Evolutionary conservation across 1,140 invertebrate species (phyloP), one percentile per base, ranked within the genome.

Genomic region (Hyles vespertilio): DNA sequence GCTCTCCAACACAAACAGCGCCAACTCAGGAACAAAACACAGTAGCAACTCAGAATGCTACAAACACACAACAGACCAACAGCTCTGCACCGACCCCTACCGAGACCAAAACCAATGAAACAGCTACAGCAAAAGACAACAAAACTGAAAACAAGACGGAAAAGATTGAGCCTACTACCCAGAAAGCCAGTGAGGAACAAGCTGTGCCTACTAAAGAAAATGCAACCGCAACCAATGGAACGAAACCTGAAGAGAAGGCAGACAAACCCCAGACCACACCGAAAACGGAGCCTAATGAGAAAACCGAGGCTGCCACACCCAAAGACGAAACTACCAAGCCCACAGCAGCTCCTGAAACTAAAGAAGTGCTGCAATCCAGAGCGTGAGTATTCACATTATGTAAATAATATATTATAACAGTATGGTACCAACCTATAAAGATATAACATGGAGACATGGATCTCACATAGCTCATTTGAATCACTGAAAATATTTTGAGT

Each of bases 361-460:
- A 22, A 22, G 22, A 22, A 22, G 22, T 68, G 43, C 59, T 76
- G 9, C 68, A 77, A 59, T 64, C 74, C 11, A 69, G 74, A 77
- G 74, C 74, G 79, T 81, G 60, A 70, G 74, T 63, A 48, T 55
- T 9, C n/a, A 2, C 44, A 7, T 22, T 22, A 22, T 22, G 22
- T 22, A 22, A 22, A 22, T 22, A 2, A 22, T 22, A 22, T 22
- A 22, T 22, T 22, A 1, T n/a, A n/a, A n/a, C 22, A 1, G 22
- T 22, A 22, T 22, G 22, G 2, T 22, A 22, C 22, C 22, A 22
- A 22, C 22, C 22, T 22, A 22, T 22, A 22, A 22, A 22, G 22
- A 22, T 22, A 22, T 22, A 22, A 22, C n/a, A n/a, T 22, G 1
- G 22, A 22, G 22, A 22, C 2, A 0, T 22, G 0, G 22, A 22